Evolutionary conservation across 2,888 invertebrate genomes (phyloP), one percentile per base, ranked within the genome.

Genomic region (Melanophora roralis): DNA sequence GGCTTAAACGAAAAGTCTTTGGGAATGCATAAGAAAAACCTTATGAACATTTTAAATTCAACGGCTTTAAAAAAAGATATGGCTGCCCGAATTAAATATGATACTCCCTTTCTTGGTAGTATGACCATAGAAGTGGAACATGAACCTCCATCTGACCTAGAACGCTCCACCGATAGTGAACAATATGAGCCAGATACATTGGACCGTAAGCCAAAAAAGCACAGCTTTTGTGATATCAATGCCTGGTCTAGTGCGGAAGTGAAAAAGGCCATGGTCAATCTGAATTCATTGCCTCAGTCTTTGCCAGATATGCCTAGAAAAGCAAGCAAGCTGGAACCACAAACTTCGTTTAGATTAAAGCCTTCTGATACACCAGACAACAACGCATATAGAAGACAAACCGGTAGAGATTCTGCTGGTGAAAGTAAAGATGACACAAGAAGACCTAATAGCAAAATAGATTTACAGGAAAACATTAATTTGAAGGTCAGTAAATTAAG

Each of bases 151-250:
- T 94, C 95, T 85, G 93, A 94, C 59, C 93, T 95, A 72, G 96
- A 96, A 85, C 84, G 88, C 6, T 88, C 88, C 6, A 90, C 90
- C 0, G 90, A 90, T 45, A 95, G 95, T 1, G 95, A 95, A 84
- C 94, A 93, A 68, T 96, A 95, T 84, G 96, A 96, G 88, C 96
- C 96, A 0, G 96, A 96, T 83, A 96, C 96, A 0, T 91, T 96
- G 71, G 96, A 96, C 85, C 91, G 96, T 27, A 96, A 96, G 86
- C 93, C 94, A 49, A 92, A 91, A 87, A 93, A 92, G 83, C 87
- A 91, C 49, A 92, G 91, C 81, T 89, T 91, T 80, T 90, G 91
- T 45, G 90, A 89, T 75, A 87, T 90, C 7, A 89, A 87, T 64
- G 91, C 91, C 14, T 92, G 90, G 86, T 89, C 91, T 1, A 82